Conservation (phyloP, 1,140 invertebrate genomes). For the Musca domestica region DNA sequence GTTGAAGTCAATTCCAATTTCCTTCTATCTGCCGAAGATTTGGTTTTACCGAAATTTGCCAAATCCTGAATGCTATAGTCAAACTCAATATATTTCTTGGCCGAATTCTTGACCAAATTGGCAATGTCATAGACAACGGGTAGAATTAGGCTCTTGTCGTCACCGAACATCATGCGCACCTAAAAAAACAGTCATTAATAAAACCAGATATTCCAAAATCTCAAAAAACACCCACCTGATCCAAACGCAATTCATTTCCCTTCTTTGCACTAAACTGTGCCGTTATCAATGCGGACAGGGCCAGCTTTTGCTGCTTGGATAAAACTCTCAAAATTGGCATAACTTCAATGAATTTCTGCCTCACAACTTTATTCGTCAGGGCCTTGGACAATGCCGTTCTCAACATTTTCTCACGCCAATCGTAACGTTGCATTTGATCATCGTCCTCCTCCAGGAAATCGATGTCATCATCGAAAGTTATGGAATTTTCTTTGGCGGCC, state of each 20-base stretch:
- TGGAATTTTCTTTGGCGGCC: constrained; percentile 31
- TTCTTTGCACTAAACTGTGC: constrained; percentile 59
- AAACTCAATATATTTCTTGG: constrained; percentile 49
- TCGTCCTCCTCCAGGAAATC: constrained; percentile 37
- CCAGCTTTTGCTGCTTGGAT: constrained; percentile 61
- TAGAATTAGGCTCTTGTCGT: constrained; percentile 61
- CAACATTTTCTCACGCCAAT: constrained; percentile 55
- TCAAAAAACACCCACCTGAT: constrained; percentile 55
- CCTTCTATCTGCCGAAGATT: constrained; percentile 32
- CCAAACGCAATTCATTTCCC: constrained; percentile 54
- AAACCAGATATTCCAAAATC: not conserved
- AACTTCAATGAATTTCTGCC: constrained; percentile 59
- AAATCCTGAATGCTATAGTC: constrained; percentile 53
- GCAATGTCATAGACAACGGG: constrained; percentile 66
- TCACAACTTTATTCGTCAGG: constrained; percentile 35
- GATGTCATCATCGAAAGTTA: constrained; percentile 44
- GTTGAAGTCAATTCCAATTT: constrained; percentile 32
- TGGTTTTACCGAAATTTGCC: constrained; percentile 48
- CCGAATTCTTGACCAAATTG: constrained; percentile 59
- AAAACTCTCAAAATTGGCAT: constrained; percentile 65
- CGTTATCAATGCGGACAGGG: constrained; percentile 62
- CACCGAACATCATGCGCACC: constrained; percentile 60
- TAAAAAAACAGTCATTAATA: constrained; percentile 34
- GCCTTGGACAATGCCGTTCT: constrained; percentile 44
- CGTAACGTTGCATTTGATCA: constrained; percentile 37